Base-by-base conservation (phyloP, 2,113 vertebrate genomes). In the Fregata magnificens region DNA sequence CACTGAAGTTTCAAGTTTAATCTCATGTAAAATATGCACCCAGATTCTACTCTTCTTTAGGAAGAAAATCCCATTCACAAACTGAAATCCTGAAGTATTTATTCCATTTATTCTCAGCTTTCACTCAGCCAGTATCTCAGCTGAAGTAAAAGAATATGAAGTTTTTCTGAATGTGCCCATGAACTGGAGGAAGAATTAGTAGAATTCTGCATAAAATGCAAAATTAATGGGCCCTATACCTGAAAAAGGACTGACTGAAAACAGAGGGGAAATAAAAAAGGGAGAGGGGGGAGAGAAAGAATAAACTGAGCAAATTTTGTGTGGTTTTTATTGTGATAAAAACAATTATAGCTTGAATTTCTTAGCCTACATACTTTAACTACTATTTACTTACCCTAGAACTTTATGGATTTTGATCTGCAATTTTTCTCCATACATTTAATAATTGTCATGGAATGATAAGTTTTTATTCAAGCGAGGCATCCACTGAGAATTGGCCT, bases 321-420 rank as follows among this genome's bases (percentile, higher is more conserved):
- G 53, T 47, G 21, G 1, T 40, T 29, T 94, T 73, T 79, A 45
- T 67, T 63, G 9, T 63, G 24, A 45, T 82, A 76, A 71, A 85
- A 87, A 36, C 49, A 88, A 42, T 86, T 92, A 76, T 34, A 31
- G 7, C 17, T 82, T 82, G 19, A 85, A 87, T 96, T 93, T 74
- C 63, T 79, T 91, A 88, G 55, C 24, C 42, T 53, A n/a, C 86
- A 90, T 95, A 73, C 56, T 87, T 62, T 50, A 92, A 72, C n/a
- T 47, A 38, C 21, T 53, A 17, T 11, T 5, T 18, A 92, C 65
- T 44, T 52, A 31, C 10, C 16, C 49, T 56, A 31, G 2, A 80
- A 61, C 65, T 90, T 80, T 52, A 86, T 62, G 42, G 15, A 73
- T 88, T 93, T 72, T 53, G 24, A n/a, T 52, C 18, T 44, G 13